Conservation (phyloP, 2,113 vertebrate genomes). For the Coryphaenoides rupestris region DNA sequence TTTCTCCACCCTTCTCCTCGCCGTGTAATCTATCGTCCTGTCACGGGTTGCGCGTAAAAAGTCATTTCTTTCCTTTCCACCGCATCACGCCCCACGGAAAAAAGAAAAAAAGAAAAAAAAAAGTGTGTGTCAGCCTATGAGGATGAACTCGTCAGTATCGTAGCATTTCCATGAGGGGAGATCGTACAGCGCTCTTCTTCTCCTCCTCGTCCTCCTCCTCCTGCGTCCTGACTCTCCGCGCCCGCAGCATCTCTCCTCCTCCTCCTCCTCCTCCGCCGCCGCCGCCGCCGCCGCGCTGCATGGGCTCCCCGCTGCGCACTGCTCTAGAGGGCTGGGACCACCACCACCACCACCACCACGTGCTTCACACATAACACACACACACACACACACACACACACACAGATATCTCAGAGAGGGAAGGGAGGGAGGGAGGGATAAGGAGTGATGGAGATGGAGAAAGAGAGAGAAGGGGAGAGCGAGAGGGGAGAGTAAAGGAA, state of each 20-base stretch:
- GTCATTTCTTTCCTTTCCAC: slow-evolving; percentile 23
- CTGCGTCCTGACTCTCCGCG: slow-evolving; percentile 60
- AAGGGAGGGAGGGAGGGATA: neutral
- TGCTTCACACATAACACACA: slow-evolving; percentile 45
- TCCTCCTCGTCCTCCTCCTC: slow-evolving; percentile 33
- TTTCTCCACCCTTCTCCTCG: slow-evolving; percentile 21
- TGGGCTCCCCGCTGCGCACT: slow-evolving; percentile 54
- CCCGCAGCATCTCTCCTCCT: slow-evolving; percentile 53
- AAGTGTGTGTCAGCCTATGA: slow-evolving; percentile 6
- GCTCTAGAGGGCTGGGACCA: slow-evolving; percentile 32
- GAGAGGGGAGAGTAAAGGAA: neutral
- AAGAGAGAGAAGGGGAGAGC: neutral
- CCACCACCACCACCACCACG: slow-evolving; percentile 57
- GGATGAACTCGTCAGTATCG: slow-evolving; percentile 19
- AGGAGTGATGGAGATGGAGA: neutral
- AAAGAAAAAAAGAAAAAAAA: neutral
- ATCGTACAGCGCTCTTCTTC: slow-evolving; percentile 33
- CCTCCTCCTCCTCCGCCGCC: slow-evolving; percentile 60
- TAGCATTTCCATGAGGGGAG: slow-evolving; percentile 17
- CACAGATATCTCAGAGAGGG: neutral
- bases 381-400: slow-evolving; percentile 38
- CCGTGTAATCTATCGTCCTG: slow-evolving; percentile 41
- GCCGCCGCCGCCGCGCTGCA: slow-evolving; percentile 41
- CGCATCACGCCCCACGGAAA: too few species aligned
- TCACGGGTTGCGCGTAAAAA: slow-evolving; percentile 27